These are phyloP conservation scores for Aplocera efformata DNA, from an alignment of 2,888 invertebrate genomes.

Conservation along the genomic window DNA sequence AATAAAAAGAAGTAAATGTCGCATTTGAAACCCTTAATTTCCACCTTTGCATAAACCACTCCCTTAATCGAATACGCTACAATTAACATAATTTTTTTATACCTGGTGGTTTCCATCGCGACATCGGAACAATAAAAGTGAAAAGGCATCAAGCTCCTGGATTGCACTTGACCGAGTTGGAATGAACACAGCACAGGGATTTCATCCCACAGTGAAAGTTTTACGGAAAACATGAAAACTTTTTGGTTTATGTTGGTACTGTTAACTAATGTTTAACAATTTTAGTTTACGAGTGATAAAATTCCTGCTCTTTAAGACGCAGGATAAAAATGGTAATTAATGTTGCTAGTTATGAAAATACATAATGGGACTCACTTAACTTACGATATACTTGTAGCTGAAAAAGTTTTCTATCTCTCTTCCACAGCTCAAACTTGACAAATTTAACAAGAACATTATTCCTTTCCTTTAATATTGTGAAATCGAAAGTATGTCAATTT, in stretches of 20 bases:
- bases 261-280: slow-evolving; percentile 1
- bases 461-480: too few species aligned
- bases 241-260: slow-evolving; percentile 9
- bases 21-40: too few species aligned
- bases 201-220: slow-evolving; percentile 34
- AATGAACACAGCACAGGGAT: slow-evolving; percentile 35
- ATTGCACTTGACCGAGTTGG: slow-evolving; percentile 45
- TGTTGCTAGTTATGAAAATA: too few species aligned
- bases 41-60: not conserved
- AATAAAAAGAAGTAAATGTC: too few species aligned
- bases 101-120: slow-evolving; percentile 11
- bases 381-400: too few species aligned
- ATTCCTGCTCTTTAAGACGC: not conserved
- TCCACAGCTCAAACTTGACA: too few species aligned
- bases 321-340: too few species aligned
- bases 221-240: slow-evolving; percentile 26
- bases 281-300: not conserved
- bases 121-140: slow-evolving; percentile 47
- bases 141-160: slow-evolving; percentile 42
- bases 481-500: too few species aligned
- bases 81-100: slow-evolving; percentile 6
- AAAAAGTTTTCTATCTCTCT: too few species aligned
- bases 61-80: slow-evolving; percentile 7
- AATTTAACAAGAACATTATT: too few species aligned
- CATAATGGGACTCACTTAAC: too few species aligned